phyloP scores from a whole-genome alignment of 2,113 vertebrate species.

The Malurus alboscapulatus region DNA sequence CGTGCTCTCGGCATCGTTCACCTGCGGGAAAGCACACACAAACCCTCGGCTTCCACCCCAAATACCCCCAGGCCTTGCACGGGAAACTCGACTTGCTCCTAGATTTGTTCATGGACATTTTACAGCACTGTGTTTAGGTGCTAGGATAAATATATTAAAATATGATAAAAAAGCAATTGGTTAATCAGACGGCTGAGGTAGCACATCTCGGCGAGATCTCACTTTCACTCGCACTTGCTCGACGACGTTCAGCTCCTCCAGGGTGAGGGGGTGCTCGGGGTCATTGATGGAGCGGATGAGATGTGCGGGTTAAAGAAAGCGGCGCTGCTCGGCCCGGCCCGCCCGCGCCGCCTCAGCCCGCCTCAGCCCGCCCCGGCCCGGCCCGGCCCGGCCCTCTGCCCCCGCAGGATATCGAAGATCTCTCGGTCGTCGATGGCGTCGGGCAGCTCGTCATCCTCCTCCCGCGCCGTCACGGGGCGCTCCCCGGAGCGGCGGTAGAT shows the following conservation, averaged over 20 bases:
- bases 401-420: conserved; percentile 84
- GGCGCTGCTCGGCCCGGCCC: too few species aligned
- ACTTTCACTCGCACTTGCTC: conserved; percentile 89
- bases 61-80: rapidly evolving
- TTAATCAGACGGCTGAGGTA: rapidly evolving
- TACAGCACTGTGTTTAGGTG: rapidly evolving
- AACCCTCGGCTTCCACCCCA: neutral
- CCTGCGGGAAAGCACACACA: conserved; percentile 65
- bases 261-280: conserved; percentile 91
- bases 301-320: conserved; percentile 86
- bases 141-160: rapidly evolving
- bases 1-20: conserved; percentile 80
- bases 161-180: rapidly evolving
- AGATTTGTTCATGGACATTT: rapidly evolving
- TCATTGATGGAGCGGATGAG: conserved; percentile 93
- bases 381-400: neutral
- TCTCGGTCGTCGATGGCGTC: conserved; percentile 83
- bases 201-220: neutral
- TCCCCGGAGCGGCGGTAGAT: conserved; percentile 81
- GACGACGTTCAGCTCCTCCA: conserved; percentile 94
- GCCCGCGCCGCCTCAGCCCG: too few species aligned
- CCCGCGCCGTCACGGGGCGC: conserved; percentile 76
- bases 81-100: rapidly evolving
- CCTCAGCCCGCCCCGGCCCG: neutral
- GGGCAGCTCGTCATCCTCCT: conserved; percentile 80